A percentile compares a stretch with the other conserved stretches of the same genome.
phyloP scores from a whole-genome alignment of 2,797 vertebrate genomes.

The Petrocephalus sullivani region DNA sequence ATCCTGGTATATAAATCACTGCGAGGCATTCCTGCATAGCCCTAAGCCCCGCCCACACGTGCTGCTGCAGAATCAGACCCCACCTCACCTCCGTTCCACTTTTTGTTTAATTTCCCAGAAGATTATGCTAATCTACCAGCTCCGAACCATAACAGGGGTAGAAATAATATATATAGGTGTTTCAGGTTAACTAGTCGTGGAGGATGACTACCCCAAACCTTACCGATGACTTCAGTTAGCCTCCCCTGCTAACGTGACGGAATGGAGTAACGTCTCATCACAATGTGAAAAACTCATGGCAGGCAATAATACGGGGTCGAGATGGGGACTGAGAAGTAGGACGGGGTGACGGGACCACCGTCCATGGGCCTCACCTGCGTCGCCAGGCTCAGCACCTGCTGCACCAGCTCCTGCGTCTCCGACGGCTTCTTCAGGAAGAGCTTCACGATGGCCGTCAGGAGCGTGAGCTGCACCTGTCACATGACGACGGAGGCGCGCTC shows the following conservation, averaged over 20 bases:
- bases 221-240: not conserved
- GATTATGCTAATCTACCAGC: not conserved
- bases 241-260: not conserved
- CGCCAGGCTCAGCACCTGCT: constrained; percentile 93
- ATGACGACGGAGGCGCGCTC: not conserved
- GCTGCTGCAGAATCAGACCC: not conserved
- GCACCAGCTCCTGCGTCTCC: constrained; percentile 93
- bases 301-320: not conserved
- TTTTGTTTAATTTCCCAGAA: not conserved
- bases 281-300: not conserved
- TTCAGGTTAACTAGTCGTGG: not conserved
- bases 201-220: not conserved
- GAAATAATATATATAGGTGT: not conserved
- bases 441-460: constrained; percentile 94
- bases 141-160: not conserved
- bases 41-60: not conserved
- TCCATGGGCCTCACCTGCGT: constrained; percentile 75
- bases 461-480: constrained; percentile 85
- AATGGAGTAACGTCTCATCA: not conserved
- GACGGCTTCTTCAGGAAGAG: constrained; percentile 95
- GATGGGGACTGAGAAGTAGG: not conserved
- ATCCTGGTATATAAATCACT: not conserved
- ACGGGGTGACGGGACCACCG: not conserved
- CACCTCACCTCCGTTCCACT: not conserved
- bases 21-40: not conserved